Evolutionary conservation across 2,113 vertebrate genomes (phyloP), one percentile per base, ranked within the genome.

Genomic region (Stomatorhinus ivindoensis): DNA sequence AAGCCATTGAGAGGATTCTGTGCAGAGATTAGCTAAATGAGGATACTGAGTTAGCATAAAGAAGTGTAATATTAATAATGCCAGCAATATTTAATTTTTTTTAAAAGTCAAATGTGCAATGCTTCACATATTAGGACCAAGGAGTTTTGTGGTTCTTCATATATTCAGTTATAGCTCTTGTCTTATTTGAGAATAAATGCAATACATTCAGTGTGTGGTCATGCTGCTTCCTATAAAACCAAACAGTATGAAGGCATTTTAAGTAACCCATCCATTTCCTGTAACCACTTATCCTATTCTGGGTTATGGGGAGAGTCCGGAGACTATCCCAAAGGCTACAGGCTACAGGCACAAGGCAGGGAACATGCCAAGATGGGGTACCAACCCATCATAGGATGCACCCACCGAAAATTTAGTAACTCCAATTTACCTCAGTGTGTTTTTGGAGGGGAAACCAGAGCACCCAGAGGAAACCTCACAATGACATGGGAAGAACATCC

Each of bases 21-120:
- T 83, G 17, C n/a, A 48, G 85, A 90, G 86, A 90, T 61, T 61
- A 90, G 48, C 89, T 61, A 90, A 58, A 87, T 82, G 51, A 87
- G 65, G 24, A 61, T 82, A 76, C 86, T 69, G 46, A 76, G 42
- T 84, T 76, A 87, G 55, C 21, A 44, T 6, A 9, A 17, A 46
- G 21, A 27, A 51, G 46, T 87, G 76, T 48, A 61, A 84, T 83
- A 44, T 51, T 24, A 58, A 65, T 65, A 58, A 50, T 88, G 48
- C 21, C 44, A 88, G 55, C 24, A n/a, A 69, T 69, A 58, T 61
- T 88, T 53, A 65, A 65, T 88, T 24, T 55, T 58, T 87, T 8
- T 15, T 17, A 87, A 10, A 55, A 53, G 46, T 21, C 48, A 88
- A 39, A 42, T n/a, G 35, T 31, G 58, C 46, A 31, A 27, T 44